Percentiles rank a stretch among this genome's conserved stretches.
These are phyloP conservation scores for Rhyacophila brunnea DNA, from an alignment of 1,140 invertebrate species.

Conservation along the genomic window DNA sequence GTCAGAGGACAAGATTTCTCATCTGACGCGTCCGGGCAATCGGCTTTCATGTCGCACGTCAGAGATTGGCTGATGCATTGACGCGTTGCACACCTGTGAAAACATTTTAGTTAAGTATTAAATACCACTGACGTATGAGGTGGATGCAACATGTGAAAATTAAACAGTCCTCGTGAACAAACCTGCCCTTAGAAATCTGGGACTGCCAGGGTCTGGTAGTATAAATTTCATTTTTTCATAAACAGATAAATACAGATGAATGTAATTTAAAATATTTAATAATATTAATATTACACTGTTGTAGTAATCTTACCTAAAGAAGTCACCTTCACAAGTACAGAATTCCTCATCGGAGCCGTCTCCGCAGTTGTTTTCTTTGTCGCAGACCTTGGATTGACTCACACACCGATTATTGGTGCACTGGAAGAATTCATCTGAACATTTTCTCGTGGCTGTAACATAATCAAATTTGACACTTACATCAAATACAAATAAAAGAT, in stretches of 20 bases:
- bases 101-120: constrained; percentile 1
- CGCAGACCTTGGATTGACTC: constrained; percentile 65
- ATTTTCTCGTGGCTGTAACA: constrained; percentile 51
- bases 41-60: constrained; percentile 67
- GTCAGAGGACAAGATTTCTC: constrained; percentile 47
- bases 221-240: no score
- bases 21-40: constrained; percentile 65
- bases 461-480: no score
- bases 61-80: constrained; percentile 59
- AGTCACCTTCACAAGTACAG: constrained; percentile 53
- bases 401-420: constrained; percentile 68
- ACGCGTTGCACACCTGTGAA: constrained; percentile 55
- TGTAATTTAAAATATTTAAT: no score
- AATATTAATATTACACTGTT: no score
- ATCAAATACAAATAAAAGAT: no score
- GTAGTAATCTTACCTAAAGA: constrained; percentile 44
- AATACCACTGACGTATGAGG: not conserved
- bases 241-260: no score
- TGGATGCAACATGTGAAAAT: no score
- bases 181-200: no score
- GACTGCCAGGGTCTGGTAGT: no score
- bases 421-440: constrained; percentile 54
- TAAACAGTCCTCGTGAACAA: no score
- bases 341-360: constrained; percentile 79
- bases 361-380: constrained; percentile 78